A percentile compares a stretch with the other conserved stretches of the same genome.
phyloP scores from a whole-genome alignment of 2,888 invertebrate genomes.

The Pandemis corylana region DNA sequence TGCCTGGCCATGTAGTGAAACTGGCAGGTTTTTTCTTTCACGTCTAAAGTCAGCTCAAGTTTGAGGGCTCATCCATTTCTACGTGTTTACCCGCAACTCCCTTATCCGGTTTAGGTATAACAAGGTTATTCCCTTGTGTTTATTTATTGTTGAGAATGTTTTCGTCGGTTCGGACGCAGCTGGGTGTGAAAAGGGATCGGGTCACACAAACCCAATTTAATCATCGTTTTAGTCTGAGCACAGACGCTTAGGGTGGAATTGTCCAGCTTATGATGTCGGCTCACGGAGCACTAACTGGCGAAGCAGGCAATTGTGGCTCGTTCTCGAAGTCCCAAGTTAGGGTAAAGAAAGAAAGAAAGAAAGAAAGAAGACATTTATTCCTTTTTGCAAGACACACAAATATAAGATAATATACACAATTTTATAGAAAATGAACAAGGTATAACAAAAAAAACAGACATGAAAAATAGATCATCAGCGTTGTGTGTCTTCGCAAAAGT shows the following conservation, averaged over 20 bases:
- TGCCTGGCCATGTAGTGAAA: no score
- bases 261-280: background rate
- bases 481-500: no score
- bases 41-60: background rate
- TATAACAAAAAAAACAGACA: no score
- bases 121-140: background rate
- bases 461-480: no score
- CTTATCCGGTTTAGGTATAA: background rate
- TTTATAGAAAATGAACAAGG: no score
- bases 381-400: no score
- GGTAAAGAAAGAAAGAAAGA: no score
- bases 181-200: constrained; percentile 2
- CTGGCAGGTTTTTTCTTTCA: background rate
- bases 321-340: no score
- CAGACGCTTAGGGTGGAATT: background rate
- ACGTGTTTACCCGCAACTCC: background rate
- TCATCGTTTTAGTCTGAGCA: constrained; percentile 6
- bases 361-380: no score
- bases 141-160: background rate
- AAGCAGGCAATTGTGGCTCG: no score
- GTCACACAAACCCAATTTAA: background rate
- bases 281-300: background rate
- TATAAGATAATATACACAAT: no score
- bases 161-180: background rate
- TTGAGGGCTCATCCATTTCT: background rate